phyloP scores from a whole-genome alignment of 2,113 vertebrate species.

The Bubo bubo region DNA sequence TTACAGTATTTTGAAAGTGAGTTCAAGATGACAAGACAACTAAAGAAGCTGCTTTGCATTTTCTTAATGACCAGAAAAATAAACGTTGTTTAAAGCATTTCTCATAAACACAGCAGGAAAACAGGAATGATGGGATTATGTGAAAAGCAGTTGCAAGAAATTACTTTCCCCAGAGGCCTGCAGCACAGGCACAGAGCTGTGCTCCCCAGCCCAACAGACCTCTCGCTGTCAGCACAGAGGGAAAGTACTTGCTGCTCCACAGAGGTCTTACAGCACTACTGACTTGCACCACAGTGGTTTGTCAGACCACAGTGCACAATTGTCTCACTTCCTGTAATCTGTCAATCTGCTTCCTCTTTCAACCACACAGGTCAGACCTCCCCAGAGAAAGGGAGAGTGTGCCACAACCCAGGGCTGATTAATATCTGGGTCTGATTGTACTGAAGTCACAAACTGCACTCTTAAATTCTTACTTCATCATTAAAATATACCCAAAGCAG shows the following conservation, averaged over 20 bases:
- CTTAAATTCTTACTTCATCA: background rate
- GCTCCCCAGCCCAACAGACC: background rate
- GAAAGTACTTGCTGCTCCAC: background rate
- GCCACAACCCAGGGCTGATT: background rate
- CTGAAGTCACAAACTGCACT: background rate
- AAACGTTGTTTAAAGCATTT: background rate
- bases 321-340: background rate
- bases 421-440: background rate
- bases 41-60: constrained; percentile 33
- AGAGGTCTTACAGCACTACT: background rate
- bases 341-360: background rate
- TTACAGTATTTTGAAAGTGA: background rate
- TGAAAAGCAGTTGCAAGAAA: background rate
- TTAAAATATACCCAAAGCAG: background rate
- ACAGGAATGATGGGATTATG: background rate
- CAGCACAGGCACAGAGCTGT: background rate
- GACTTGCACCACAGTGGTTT: background rate
- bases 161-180: background rate
- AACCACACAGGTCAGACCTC: background rate
- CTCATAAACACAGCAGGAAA: background rate
- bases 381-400: background rate
- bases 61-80: background rate
- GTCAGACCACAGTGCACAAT: background rate
- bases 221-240: background rate
- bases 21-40: background rate